Evolutionary conservation across 2,113 vertebrate genomes (phyloP).

Genomic region (Himantopus leucocephalus): DNA sequence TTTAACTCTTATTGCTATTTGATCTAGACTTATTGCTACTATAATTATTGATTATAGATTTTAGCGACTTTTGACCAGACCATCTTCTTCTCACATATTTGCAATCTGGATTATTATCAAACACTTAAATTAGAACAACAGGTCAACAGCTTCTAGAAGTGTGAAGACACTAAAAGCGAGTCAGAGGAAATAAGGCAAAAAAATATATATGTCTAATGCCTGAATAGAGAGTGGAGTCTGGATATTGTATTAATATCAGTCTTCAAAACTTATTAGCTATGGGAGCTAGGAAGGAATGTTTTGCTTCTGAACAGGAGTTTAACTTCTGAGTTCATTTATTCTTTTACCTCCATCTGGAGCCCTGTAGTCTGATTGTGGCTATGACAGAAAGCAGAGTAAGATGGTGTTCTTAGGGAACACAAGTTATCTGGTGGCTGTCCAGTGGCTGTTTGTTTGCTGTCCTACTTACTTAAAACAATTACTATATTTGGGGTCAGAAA

Average conservation of each 20-base stretch:
- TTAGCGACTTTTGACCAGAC: neutral
- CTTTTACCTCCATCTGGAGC: neutral
- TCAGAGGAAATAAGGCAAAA: neutral
- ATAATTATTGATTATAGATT: neutral
- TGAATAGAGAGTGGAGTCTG: neutral
- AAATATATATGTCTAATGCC: neutral
- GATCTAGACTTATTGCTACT: neutral
- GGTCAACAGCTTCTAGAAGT: neutral
- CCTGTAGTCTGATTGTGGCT: neutral
- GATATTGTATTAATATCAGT: neutral
- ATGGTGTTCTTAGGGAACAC: accelerated
- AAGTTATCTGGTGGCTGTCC: neutral
- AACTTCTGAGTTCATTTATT: neutral
- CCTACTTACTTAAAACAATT: neutral
- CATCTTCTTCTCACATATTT: neutral
- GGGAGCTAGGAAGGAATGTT: neutral
- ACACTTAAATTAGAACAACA: neutral
- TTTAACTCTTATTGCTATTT: neutral
- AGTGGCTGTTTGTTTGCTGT: neutral
- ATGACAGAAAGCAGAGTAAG: neutral
- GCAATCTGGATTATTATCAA: neutral
- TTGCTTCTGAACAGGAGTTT: neutral
- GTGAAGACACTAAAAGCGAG: accelerated
- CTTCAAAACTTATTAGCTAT: neutral
- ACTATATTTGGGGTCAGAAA: neutral